Base-by-base conservation (phyloP, 1,140 invertebrate species). In the Drosophila carrolli region DNA sequence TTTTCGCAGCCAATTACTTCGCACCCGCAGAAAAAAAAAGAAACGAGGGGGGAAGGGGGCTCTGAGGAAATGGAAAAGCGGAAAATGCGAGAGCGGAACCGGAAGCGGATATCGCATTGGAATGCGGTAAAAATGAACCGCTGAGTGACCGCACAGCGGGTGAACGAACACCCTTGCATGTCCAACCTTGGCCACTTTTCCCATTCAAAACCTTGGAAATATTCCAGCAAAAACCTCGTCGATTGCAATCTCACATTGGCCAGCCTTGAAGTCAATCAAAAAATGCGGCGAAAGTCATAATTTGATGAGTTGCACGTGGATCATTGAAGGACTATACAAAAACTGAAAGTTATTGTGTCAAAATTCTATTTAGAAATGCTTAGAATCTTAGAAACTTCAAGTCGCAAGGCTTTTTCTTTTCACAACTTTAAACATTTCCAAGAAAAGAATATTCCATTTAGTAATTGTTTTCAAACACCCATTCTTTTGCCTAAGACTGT, bases 1-100 rank as follows among this genome's bases (percentile, higher is more conserved):
- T 85, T 85, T 85, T 85, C 63, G 84, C 84, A 89, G 83, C 83
- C 83, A 88, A 88, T 88, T 88, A 88, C 83, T 75, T 86, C 82
- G 78, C 71, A 44, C 61, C 63, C 62, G 58, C 56, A 62, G 41
- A 57, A 40, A 9, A 40, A 58, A 43, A 74, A 41, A 47, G 27
- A 79, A 35, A 29, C 4, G 50, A 27, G 11, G 27, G n/a, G 27
- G 44, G 27, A 19, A 51, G 46, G 27, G 43, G 27, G 19, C 13
- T 1, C 29, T 7, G 13, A 50, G 56, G 46, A 16, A 32, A 44
- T 2, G 40, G 37, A 38, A 32, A 32, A 32, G 29, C 29, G 5
- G 7, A 32, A 32, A 32, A 32, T 32, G 29, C n/a, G 51, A 23
- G 4, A 51, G 13, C 40, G 75, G 14, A 80, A 80, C 14, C 60